These are phyloP conservation scores for Laothoe populi DNA, from an alignment of 2,888 invertebrate genomes.

Conservation along the genomic window DNA sequence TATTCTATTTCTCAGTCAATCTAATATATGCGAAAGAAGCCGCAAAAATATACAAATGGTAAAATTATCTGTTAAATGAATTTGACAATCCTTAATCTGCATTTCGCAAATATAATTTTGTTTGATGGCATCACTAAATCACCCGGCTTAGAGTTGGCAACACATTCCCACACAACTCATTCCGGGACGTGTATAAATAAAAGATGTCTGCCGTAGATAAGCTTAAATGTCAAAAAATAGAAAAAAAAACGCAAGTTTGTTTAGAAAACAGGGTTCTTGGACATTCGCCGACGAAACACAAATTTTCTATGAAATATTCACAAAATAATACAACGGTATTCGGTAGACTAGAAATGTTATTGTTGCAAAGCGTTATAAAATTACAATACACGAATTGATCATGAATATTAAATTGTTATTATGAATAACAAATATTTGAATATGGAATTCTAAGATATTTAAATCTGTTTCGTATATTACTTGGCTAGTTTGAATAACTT, in stretches of 20 bases:
- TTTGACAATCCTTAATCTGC: constrained; percentile 8
- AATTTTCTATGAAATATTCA: background rate
- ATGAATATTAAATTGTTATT: background rate
- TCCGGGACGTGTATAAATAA: constrained; percentile 21
- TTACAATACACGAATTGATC: background rate
- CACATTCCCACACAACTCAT: constrained; percentile 27
- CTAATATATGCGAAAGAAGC: constrained; percentile 5
- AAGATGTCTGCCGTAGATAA: constrained; percentile 26
- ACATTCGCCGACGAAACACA: background rate
- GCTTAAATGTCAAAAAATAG: constrained; percentile 16
- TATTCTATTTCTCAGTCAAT: background rate
- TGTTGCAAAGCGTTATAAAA: background rate
- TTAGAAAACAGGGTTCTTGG: constrained; percentile 12
- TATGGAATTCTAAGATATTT: background rate
- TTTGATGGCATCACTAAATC: constrained; percentile 20
- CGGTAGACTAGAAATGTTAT: background rate
- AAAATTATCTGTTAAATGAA: constrained; percentile 24
- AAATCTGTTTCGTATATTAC: background rate
- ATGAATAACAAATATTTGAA: background rate
- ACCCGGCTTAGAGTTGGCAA: constrained; percentile 13
- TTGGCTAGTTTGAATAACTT: background rate
- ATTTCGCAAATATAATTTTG: constrained; percentile 22
- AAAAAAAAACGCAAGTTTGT: background rate
- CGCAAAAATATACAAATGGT: background rate
- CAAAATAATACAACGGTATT: too few species aligned